Evolutionary conservation across 2,888 invertebrate species (phyloP).

Genomic region (Aspidiotus rigidus): DNA sequence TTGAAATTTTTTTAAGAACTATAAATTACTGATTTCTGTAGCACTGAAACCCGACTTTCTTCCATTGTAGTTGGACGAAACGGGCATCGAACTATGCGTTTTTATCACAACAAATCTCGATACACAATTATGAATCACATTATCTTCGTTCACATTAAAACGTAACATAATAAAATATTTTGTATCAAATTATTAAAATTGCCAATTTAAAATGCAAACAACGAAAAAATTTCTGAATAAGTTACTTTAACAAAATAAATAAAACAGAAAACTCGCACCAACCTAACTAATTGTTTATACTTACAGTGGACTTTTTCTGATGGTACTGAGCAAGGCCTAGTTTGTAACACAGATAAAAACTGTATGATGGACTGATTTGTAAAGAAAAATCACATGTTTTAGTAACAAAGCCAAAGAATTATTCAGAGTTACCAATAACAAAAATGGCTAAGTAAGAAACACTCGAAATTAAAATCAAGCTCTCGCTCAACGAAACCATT

Average conservation of each 20-base stretch:
- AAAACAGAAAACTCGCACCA: slow-evolving; percentile 34
- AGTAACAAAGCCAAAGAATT: too few relatives aligned
- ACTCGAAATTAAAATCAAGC: too few relatives aligned
- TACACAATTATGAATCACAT: slow-evolving; percentile 30
- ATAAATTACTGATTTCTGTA: slow-evolving; percentile 31
- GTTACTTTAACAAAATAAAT: slow-evolving; percentile 33
- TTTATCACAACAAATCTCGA: slow-evolving; percentile 28
- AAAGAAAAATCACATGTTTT: too few relatives aligned
- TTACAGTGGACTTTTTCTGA: slow-evolving; percentile 29
- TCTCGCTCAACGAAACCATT: too few relatives aligned
- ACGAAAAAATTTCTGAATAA: slow-evolving; percentile 31
- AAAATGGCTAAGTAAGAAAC: too few relatives aligned
- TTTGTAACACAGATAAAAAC: slow-evolving; percentile 22
- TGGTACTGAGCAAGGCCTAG: slow-evolving; percentile 33
- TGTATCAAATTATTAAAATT: slow-evolving; percentile 33
- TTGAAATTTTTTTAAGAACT: slow-evolving; percentile 29
- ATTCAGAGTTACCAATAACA: too few relatives aligned
- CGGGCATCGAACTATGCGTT: slow-evolving; percentile 32
- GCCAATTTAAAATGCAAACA: slow-evolving; percentile 32
- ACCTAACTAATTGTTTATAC: slow-evolving; percentile 34
- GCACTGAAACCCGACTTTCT: slow-evolving; percentile 31
- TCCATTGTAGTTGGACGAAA: slow-evolving; percentile 33
- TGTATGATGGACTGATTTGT: not conserved
- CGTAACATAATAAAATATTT: slow-evolving; percentile 32
- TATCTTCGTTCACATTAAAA: slow-evolving; percentile 33